Evolutionary conservation across 2,888 invertebrate genomes (phyloP), one percentile per base, ranked within the genome.

Genomic region (Tetranychus truncatus): DNA sequence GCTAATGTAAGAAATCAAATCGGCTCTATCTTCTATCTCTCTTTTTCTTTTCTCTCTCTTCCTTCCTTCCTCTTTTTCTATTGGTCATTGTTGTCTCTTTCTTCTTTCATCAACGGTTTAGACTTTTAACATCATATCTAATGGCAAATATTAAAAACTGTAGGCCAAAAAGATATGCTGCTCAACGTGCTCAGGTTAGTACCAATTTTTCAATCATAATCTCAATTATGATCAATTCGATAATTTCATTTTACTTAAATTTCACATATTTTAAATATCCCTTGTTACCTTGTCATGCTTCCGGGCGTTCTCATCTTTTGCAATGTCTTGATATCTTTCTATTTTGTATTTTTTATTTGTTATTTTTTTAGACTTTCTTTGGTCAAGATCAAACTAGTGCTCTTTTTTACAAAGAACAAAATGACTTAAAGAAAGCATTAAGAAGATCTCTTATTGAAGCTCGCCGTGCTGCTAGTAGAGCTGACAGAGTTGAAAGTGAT

Each of bases 341-440:
- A 18, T 69, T 11, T 24, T 69, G 20, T 24, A 11, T 24, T 24
- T 9, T 21, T 11, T 69, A 24, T n/a, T 9, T 67, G 67, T 24
- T 69, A 5, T 55, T 15, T 55, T 55, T 55, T 7, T 55, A 55
- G 55, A 55, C 55, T 15, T 55, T 55, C n/a, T 69, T 69, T 69
- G 5, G 6, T 6, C 44, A 72, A 20, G 18, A 72, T 5, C 45
- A 72, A 18, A 72, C 44, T 18, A 45, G 44, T 45, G 45, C 45
- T 72, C 34, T 72, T 11, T 73, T 11, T 73, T 65, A 66, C 20
- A 65, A 46, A 7, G 73, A 73, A 6, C 65, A 73, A 66, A 18
- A 45, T 65, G 73, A 73, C 55, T 24, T 73, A 24, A 73, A 73
- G 24, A 55, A 65, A 73, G 73, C 73, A 7, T 66, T 73, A 24